These are phyloP conservation scores for Tragelaphus buxtoni DNA, from an alignment of 2,113 vertebrate genomes.

Conservation along the genomic window DNA sequence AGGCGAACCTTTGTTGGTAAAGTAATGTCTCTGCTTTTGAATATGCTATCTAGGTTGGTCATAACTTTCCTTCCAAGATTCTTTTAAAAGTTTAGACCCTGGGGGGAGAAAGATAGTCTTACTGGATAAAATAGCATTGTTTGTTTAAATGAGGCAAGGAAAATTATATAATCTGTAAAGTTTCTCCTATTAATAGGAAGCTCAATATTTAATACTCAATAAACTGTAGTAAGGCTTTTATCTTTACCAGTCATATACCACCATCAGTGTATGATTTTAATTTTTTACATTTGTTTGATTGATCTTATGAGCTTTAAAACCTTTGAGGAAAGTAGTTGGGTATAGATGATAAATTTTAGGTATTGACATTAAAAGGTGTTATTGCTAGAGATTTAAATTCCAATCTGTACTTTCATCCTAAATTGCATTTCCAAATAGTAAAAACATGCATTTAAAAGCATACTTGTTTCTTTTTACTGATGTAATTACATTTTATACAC, in stretches of 20 bases:
- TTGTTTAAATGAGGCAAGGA: neutral
- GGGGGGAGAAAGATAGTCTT: neutral
- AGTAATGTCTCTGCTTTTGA: too few relatives aligned
- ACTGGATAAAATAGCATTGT: neutral
- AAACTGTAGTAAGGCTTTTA: neutral
- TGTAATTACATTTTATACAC: neutral
- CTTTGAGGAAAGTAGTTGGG: neutral
- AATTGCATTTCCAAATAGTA: slow-evolving; percentile 8
- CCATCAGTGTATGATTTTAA: neutral
- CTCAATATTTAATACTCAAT: neutral
- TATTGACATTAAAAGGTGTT: neutral
- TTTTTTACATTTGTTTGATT: neutral
- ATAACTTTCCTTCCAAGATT: too few relatives aligned
- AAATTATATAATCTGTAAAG: neutral
- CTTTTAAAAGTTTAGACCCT: neutral
- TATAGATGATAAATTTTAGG: neutral
- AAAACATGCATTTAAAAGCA: neutral
- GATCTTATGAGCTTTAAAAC: neutral
- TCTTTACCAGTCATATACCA: neutral
- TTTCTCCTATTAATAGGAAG: neutral
- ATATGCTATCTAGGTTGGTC: too few relatives aligned
- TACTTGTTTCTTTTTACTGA: neutral
- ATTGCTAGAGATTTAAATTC: neutral
- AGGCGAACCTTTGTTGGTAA: too few relatives aligned
- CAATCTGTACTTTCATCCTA: neutral